Percentiles rank a stretch among this genome's conserved stretches.
phyloP scores from a whole-genome alignment of 2,888 invertebrate species.

The Apamea crenata region DNA sequence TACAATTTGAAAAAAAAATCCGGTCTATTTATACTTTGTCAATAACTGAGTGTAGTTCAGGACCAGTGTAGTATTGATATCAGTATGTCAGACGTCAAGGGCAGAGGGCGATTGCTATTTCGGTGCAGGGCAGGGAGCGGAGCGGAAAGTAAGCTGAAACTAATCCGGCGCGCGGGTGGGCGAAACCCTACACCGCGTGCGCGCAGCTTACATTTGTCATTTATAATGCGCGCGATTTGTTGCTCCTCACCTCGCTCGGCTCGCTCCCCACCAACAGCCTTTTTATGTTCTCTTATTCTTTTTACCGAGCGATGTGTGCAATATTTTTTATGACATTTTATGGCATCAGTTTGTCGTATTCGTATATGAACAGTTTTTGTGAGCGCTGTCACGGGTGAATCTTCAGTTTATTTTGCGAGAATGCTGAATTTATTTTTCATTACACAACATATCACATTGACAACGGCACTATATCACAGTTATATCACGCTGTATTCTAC shows the following conservation, averaged over 20 bases:
- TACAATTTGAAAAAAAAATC: background rate
- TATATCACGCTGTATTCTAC: slow-evolving; percentile 17
- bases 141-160: slow-evolving; percentile 88
- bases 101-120: slow-evolving; percentile 83
- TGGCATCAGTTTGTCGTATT: slow-evolving; percentile 79
- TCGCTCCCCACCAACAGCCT: slow-evolving; percentile 76
- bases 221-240: slow-evolving; percentile 90
- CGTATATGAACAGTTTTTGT: slow-evolving; percentile 64
- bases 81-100: slow-evolving; percentile 79
- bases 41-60: slow-evolving; percentile 33
- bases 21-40: slow-evolving; percentile 27
- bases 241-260: slow-evolving; percentile 81
- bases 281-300: slow-evolving; percentile 87
- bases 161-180: slow-evolving; percentile 88
- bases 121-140: slow-evolving; percentile 75
- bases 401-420: slow-evolving; percentile 60
- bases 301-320: slow-evolving; percentile 82
- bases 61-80: slow-evolving; percentile 78
- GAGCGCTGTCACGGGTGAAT: slow-evolving; percentile 55
- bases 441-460: slow-evolving; percentile 53
- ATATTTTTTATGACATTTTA: slow-evolving; percentile 85
- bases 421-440: slow-evolving; percentile 59
- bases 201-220: slow-evolving; percentile 90
- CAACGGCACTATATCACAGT: slow-evolving; percentile 51
- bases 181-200: slow-evolving; percentile 88